Evolutionary conservation across 2,797 vertebrate species (phyloP).

Genomic region (Poecilia wingei): DNA sequence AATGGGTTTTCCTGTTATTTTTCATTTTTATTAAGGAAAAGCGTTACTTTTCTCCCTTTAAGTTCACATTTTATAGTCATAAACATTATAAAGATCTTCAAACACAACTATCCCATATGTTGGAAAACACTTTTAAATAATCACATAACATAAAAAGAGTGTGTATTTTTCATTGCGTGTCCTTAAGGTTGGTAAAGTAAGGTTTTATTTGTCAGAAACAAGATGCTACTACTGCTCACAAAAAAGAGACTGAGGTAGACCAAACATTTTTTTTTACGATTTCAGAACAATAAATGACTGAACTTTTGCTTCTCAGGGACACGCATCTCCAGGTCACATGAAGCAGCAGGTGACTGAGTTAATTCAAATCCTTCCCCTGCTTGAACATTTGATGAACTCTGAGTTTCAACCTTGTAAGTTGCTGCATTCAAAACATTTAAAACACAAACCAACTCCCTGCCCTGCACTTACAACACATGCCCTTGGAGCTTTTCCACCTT

Average conservation of each 20-base stretch:
- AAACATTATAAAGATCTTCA: background rate
- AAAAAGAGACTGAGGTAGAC: background rate
- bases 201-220: background rate
- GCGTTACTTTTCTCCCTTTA: background rate
- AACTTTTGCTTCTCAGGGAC: background rate
- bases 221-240: background rate
- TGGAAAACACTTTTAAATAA: background rate
- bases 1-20: background rate
- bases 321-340: background rate
- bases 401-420: background rate
- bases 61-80: background rate
- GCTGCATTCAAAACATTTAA: background rate
- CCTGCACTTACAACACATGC: background rate
- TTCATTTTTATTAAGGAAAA: background rate
- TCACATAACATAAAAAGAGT: background rate
- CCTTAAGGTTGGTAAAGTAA: background rate
- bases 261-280: background rate
- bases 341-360: slow-evolving; percentile 1
- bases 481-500: background rate
- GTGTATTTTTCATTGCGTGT: background rate
- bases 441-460: background rate
- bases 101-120: background rate
- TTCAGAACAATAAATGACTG: background rate
- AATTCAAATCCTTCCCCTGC: slow-evolving; percentile 24
- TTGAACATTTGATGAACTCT: background rate